A percentile compares a stretch with the other conserved stretches of the same genome.
These are phyloP conservation scores for Melanostoma scalare DNA, from an alignment of 2,888 invertebrate genomes.

Conservation along the genomic window DNA sequence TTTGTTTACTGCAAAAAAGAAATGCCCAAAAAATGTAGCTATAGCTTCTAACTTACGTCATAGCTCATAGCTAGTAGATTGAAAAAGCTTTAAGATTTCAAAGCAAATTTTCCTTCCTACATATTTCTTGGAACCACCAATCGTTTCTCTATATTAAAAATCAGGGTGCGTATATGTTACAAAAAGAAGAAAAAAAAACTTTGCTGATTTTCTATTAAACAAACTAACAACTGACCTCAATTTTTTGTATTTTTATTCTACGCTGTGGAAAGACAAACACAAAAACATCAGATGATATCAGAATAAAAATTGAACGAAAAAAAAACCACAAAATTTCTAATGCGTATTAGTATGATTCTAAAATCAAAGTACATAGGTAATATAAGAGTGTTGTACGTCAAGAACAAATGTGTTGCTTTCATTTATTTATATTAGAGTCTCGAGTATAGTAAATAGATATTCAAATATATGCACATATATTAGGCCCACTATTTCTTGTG, in stretches of 20 bases:
- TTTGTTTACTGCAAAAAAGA: not conserved
- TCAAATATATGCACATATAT: slow-evolving; percentile 73
- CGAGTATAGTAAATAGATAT: slow-evolving; percentile 60
- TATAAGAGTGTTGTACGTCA: slow-evolving; percentile 45
- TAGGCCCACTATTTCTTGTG: slow-evolving; percentile 60
- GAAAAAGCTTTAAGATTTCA: not conserved
- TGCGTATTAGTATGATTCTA: slow-evolving; percentile 72
- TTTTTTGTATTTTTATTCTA: slow-evolving; percentile 54
- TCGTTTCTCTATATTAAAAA: slow-evolving; percentile 61
- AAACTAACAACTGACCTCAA: slow-evolving; percentile 72
- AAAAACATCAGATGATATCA: slow-evolving; percentile 71
- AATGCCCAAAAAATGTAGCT: slow-evolving; percentile 1
- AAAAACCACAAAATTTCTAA: slow-evolving; percentile 68
- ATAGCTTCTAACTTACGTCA: slow-evolving; percentile 58
- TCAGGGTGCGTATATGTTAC: slow-evolving; percentile 61
- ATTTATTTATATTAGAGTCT: slow-evolving; percentile 36
- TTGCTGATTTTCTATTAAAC: slow-evolving; percentile 70
- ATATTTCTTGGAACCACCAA: slow-evolving; percentile 6
- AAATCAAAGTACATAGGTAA: slow-evolving; percentile 70
- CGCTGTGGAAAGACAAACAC: slow-evolving; percentile 67
- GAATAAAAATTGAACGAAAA: slow-evolving; percentile 61
- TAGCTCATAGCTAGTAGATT: slow-evolving; percentile 43
- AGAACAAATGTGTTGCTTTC: slow-evolving; percentile 66
- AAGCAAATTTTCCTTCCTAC: slow-evolving; percentile 16
- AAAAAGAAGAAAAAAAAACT: slow-evolving; percentile 12